These are phyloP conservation scores for Macrotis lagotis DNA, from an alignment of 2,113 vertebrate species.

Conservation along the genomic window DNA sequence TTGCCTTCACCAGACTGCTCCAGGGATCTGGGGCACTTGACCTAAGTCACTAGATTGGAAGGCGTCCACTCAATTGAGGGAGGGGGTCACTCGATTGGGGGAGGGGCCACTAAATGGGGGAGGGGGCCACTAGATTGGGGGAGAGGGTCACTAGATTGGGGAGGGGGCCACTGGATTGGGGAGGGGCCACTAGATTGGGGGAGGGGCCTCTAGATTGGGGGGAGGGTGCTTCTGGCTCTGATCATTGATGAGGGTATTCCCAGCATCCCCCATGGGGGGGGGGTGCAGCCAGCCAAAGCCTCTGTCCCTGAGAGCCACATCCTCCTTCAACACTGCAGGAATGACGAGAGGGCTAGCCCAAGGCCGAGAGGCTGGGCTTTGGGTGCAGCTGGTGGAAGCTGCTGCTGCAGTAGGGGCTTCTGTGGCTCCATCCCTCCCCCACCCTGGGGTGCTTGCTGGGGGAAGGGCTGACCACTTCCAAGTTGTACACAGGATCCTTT, in stretches of 20 bases:
- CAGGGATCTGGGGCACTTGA: not conserved
- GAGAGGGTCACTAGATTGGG: not conserved
- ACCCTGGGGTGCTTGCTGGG: not conserved
- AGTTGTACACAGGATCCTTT: conserved; percentile 30
- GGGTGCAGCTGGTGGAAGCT: not conserved
- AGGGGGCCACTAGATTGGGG: no score
- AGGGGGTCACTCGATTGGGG: not conserved
- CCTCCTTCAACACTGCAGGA: not conserved
- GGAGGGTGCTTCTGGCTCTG: not conserved
- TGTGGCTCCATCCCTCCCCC: not conserved
- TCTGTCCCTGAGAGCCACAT: not conserved
- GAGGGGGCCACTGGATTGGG: no score
- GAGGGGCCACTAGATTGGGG: not conserved
- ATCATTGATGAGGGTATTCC: not conserved
- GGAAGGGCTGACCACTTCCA: not conserved
- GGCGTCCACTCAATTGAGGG: no score
- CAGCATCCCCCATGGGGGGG: not conserved
- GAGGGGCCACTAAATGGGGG: no score
- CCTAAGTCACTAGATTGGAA: not conserved
- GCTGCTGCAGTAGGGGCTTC: not conserved
- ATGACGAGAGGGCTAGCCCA: not conserved
- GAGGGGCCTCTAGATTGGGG: not conserved
- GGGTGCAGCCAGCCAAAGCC: not conserved
- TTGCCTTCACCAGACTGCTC: not conserved
- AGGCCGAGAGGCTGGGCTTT: conserved; percentile 7